Base-by-base conservation (phyloP, 1,140 invertebrate species). In the Drosophila pallidifrons region DNA sequence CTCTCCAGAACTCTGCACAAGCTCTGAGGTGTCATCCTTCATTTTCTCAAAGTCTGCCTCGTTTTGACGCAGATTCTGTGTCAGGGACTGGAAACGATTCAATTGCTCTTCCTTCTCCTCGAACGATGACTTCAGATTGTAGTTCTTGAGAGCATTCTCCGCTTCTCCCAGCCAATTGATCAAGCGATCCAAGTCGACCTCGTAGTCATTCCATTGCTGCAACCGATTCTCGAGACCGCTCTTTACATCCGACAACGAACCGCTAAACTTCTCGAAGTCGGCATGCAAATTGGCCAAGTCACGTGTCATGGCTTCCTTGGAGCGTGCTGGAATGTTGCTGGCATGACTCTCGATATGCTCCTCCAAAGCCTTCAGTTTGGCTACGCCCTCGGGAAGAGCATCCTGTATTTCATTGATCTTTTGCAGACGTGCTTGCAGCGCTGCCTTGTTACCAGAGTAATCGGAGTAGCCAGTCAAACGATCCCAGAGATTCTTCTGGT, bases 61-160 rank as follows among this genome's bases (percentile, higher is more conserved):
- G 72, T 97, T 96, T 93, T 97, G 96, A 77, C 95, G 95, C 25
- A 98, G 93, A 91, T 94, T 96, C 67, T 95, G 94, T 47, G 97
- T 94, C 72, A 98, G 93, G 15, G 95, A 94, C 96, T 97, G 94
- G 93, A 98, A 99, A 93, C 96, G 97, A 79, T 96, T 95, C 1
- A 98, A 93, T 89, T 98, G 98, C 75, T 98, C 97, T 68, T 96
- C 94, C 92, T 99, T 99, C 82, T 99, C 98, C 82, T 98, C 96
- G 0, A 98, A 93, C 2, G 97, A 97, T 47, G 96, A 96, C 88
- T 96, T 97, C 1, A 96, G 94, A 13, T 95, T 94, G 88, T 98
- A 99, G 81, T 97, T 98, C 92, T 98, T 98, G 15, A 99, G 93
- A 16, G 95, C 95, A 66, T 95, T 95, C 93, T 99, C 98, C 28